Evolutionary conservation across 2,113 vertebrate genomes (phyloP), one percentile per base, ranked within the genome.

Genomic region (Grammomys dolichurus): DNA sequence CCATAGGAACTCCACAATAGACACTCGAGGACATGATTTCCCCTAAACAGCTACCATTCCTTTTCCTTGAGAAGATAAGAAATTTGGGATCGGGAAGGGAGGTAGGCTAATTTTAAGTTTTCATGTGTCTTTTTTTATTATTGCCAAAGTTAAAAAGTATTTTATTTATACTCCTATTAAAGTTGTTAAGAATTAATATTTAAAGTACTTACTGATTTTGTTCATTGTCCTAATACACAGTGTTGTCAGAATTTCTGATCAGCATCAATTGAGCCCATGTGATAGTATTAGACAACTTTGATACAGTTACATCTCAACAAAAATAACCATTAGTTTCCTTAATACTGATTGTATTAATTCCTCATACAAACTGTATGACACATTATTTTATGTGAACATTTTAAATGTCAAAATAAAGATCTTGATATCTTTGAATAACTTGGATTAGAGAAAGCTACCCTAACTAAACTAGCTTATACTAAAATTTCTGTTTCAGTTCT

Each of bases 291-390:
- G 16, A 75, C 9, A 82, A 58, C 13, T 54, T 88, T 19, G 58
- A 51, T 69, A 51, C 67, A 87, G 60, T 63, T 87, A 43, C 20
- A 65, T 70, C 28, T 92, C 91, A 77, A 76, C 46, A 67, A 80
- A 65, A 81, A 54, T 14, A 26, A 1, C 4, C 3, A 17, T 93
- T 48, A 67, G 58, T 28, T 51, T 46, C 43, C 16, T 48, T 22
- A 51, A 28, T 14, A 13, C 13, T 51, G 51, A 51, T 11, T 51
- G 51, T 51, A 51, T 51, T 51, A 51, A 51, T 51, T 51, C 51
- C 51, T 51, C 51, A 7, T 28, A n/a, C 16, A 81, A 22, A 16
- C 48, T 84, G 1, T 14, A 36, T 20, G 28, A 33, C 40, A 33
- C 12, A 9, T 67, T 33, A 43, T 76, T 75, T 28, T 22, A 26